phyloP scores from a whole-genome alignment of 2,113 vertebrate genomes.

The Hippocampus barbouri region DNA sequence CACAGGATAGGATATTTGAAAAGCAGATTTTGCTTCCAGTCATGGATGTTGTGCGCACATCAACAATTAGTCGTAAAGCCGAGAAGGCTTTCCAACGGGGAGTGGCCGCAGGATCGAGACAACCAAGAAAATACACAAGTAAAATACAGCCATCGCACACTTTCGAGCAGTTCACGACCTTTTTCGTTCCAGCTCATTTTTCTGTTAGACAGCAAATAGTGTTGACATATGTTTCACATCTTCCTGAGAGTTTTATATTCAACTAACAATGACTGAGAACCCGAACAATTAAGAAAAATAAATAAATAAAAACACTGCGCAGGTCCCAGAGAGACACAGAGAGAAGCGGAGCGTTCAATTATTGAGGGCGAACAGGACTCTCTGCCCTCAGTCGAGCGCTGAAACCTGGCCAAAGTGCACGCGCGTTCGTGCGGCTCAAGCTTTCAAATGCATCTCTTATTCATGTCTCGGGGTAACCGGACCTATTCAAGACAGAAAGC shows the following conservation, averaged over 20 bases:
- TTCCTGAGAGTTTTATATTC: too few relatives aligned
- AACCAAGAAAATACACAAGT: too few relatives aligned
- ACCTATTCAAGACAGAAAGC: constrained; percentile 56
- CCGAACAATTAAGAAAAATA: constrained; percentile 5
- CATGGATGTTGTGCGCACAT: background rate
- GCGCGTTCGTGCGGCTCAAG: constrained; percentile 48
- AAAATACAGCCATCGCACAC: too few relatives aligned
- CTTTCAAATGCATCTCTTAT: constrained; percentile 64
- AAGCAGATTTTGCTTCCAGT: constrained; percentile 9
- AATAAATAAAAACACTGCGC: background rate
- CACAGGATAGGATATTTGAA: constrained; percentile 2
- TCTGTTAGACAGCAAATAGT: too few relatives aligned
- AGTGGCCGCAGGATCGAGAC: background rate
- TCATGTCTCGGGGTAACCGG: constrained; percentile 58
- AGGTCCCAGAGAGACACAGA: constrained; percentile 8
- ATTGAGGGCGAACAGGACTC: constrained; percentile 64
- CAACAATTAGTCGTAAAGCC: constrained; percentile 7
- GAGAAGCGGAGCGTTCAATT: constrained; percentile 49
- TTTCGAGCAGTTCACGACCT: too few relatives aligned
- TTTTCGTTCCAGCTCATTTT: too few relatives aligned
- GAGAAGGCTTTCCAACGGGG: background rate
- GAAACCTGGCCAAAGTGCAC: constrained; percentile 45
- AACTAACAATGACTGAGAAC: background rate
- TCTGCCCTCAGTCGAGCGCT: constrained; percentile 29
- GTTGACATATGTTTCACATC: too few relatives aligned